Base-by-base conservation (phyloP, 2,797 vertebrate genomes). In the Chiroxiphia lanceolata region DNA sequence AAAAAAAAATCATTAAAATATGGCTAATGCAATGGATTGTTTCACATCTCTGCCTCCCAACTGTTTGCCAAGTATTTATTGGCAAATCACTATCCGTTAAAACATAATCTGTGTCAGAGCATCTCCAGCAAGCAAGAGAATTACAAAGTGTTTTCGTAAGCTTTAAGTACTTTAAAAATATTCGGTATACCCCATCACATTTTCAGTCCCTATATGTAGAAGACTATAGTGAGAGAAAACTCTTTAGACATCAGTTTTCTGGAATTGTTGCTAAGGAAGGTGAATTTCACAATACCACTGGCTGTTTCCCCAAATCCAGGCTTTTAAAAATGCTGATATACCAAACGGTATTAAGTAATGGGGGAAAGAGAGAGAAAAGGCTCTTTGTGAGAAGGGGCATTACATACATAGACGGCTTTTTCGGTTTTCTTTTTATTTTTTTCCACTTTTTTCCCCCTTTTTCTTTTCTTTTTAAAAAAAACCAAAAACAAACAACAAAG, bases 1-100 rank as follows among this genome's bases (percentile, higher is more conserved):
- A 95, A 95, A 65, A 95, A 92, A 97, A 95, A 96, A 94, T 94
- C 76, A 96, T 97, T 98, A 96, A 96, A 95, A 89, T 61, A 33
- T 95, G 89, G 80, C 61, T 97, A 96, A 90, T 95, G 95, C 94
- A 95, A 96, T 40, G 96, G 83, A 96, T 94, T 95, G 78, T 94
- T 97, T 97, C 91, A 81, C 82, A 83, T 92, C 77, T 96, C 82
- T 93, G 45, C 77, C 63, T 97, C 77, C 67, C 90, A 96, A 92
- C 38, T 97, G 89, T 96, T 97, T 96, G 93, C 92, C 79, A 93
- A 96, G 72, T 79, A 87, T 97, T 97, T 96, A 92, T 95, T 96
- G 57, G 36, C 56, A 77, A 80, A 88, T 68, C 53, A 69, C 75
- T 92, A 48, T 89, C 74, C 5, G 4, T 42, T 87, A 83, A 94